Base-by-base conservation (phyloP, 2,888 invertebrate species). In the Scaeva pyrastri region DNA sequence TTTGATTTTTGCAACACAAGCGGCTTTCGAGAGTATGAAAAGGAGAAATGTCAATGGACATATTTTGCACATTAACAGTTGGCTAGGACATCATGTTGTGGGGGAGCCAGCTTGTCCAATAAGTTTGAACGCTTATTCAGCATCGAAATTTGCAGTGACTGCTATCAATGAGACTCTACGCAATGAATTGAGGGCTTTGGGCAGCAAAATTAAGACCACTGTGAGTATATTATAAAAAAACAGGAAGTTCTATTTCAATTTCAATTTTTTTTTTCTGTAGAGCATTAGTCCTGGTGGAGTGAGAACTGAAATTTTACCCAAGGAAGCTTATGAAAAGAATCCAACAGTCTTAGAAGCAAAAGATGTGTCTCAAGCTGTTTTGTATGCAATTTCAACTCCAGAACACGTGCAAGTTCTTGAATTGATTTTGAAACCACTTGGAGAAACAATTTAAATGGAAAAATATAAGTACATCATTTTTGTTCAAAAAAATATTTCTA, bases 11-110 rank as follows among this genome's bases (percentile, higher is more conserved):
- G 93, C 93, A 88, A 91, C 93, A 0, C 91, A 93, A 0, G 91
- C 91, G 72, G 94, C 93, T 1, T 89, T 93, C 14, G 90, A 90
- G 0, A 92, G 93, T 1, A 94, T 94, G 94, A 92, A 91, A 71
- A 90, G 89, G 62, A 88, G 88, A 7, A 88, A 90, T n/a, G 88
- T 92, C 26, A 83, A 78, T 16, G 84, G 75, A 12, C 82, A 89
- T 72, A 89, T 89, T 39, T 45, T 76, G 14, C 72, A 84, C 36
- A 84, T 87, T 12, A 78, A 84, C 36, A 75, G 80, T 52, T 16
- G 66, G 39, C 8, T 74, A 1, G 87, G 72, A 62, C 87, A 78
- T 60, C 39, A 55, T 8, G 56, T 79, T 5, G 52, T 75, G n/a
- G 88, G 87, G 21, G 90, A 89, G 0, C 88, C 62, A 0, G 80